Conservation (phyloP, 2,888 invertebrate genomes). For the Acanthoscelides obtectus region DNA sequence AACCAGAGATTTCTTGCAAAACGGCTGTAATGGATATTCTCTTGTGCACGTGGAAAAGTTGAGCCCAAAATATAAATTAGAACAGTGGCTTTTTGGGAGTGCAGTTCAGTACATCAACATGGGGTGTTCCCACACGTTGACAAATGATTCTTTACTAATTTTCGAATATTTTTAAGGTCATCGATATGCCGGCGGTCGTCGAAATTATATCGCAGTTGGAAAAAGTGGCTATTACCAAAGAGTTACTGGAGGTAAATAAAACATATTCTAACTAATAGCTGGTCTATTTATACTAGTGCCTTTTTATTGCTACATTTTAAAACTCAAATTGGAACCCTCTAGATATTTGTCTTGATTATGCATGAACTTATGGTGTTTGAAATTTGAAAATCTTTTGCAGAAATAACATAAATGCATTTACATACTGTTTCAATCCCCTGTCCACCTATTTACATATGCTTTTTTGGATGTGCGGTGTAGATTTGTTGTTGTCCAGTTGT, state of each 20-base stretch:
- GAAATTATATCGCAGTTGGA: conserved; percentile 92
- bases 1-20: neutral
- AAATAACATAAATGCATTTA: neutral
- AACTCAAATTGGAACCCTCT: neutral
- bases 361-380: neutral
- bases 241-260: conserved; percentile 74
- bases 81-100: conserved; percentile 18
- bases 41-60: neutral
- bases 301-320: neutral
- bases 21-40: neutral
- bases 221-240: conserved; percentile 84
- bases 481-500: no score
- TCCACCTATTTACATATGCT: no score
- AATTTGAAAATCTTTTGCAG: neutral
- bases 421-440: neutral
- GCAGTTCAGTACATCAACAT: conserved; percentile 25
- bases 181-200: conserved; percentile 89
- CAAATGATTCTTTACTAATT: conserved; percentile 13
- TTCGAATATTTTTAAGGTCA: conserved; percentile 64
- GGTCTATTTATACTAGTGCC: neutral
- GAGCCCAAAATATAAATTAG: neutral
- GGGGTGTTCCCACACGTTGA: conserved; percentile 23
- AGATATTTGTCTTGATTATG: neutral
- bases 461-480: no score
- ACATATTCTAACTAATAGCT: neutral